Conservation (phyloP, 2,888 invertebrate genomes). For the Sminthurinus aureus region DNA sequence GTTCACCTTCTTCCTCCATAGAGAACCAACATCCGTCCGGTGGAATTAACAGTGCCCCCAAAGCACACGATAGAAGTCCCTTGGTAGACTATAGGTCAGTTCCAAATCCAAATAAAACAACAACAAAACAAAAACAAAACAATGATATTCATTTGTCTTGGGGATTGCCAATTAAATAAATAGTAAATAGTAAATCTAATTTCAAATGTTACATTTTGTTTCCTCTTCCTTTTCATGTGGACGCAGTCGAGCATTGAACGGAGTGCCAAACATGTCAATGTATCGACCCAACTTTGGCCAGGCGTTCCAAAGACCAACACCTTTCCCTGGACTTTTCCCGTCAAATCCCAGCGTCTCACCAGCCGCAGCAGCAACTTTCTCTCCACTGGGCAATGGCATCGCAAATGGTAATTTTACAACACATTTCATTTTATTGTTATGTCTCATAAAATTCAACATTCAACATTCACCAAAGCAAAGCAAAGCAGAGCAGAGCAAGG, state of each 20-base stretch:
- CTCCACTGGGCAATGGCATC: constrained; percentile 52
- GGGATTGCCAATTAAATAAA: too few relatives aligned
- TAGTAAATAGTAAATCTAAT: too few relatives aligned
- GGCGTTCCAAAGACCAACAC: constrained; percentile 54
- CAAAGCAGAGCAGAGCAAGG: background rate
- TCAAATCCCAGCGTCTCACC: constrained; percentile 25
- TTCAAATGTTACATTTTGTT: too few relatives aligned
- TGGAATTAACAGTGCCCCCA: constrained; percentile 45
- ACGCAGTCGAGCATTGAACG: constrained; percentile 51
- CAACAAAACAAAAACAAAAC: background rate
- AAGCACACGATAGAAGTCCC: constrained; percentile 52
- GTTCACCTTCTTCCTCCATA: constrained; percentile 41
- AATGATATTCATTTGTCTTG: constrained; percentile 7
- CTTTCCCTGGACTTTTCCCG: constrained; percentile 52
- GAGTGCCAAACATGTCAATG: constrained; percentile 55
- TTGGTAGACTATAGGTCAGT: constrained; percentile 57
- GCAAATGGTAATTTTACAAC: constrained; percentile 58
- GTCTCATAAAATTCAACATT: constrained; percentile 47
- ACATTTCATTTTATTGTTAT: constrained; percentile 56
- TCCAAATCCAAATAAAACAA: too few relatives aligned
- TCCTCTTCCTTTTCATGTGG: background rate
- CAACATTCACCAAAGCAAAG: too few relatives aligned
- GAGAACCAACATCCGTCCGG: constrained; percentile 57
- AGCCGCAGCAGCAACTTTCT: constrained; percentile 41
- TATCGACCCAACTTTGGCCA: constrained; percentile 59